phyloP scores from a whole-genome alignment of 2,113 vertebrate species.

The Rutilus rutilus region DNA sequence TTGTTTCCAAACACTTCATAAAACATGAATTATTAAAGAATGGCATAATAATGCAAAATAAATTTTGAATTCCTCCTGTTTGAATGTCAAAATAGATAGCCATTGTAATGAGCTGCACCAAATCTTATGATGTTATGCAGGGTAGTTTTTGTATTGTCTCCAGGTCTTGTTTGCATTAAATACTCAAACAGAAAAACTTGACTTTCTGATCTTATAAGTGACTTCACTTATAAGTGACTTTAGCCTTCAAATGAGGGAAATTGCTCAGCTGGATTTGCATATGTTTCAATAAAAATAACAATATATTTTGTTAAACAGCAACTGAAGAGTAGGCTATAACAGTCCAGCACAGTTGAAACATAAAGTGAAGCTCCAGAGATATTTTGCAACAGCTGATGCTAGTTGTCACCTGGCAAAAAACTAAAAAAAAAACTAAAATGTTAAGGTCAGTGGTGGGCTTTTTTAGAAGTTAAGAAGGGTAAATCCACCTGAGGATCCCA shows the following conservation, averaged over 20 bases:
- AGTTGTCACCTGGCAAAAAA: not conserved
- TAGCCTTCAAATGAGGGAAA: not conserved
- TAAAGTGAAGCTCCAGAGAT: not conserved
- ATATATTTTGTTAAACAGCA: not conserved
- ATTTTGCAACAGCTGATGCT: slow-evolving; percentile 19
- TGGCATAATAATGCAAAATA: not conserved
- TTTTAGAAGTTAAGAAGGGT: not conserved
- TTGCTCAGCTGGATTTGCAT: not conserved
- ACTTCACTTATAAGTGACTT: not conserved
- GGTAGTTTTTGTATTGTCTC: not conserved
- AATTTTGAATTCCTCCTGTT: not conserved
- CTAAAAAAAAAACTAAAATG: not conserved
- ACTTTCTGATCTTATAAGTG: not conserved
- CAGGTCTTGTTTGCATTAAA: not conserved
- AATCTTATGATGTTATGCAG: not conserved
- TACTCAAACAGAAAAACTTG: not conserved
- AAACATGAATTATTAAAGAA: not conserved
- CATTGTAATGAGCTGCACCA: not conserved
- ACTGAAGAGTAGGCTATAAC: not conserved
- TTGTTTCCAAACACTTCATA: not conserved
- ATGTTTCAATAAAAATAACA: not conserved
- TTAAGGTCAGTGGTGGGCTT: not conserved
- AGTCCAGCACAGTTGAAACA: not conserved
- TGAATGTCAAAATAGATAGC: not conserved
- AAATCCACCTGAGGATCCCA: slow-evolving; percentile 27